Percentiles rank a stretch among this genome's conserved stretches.
phyloP scores from a whole-genome alignment of 2,888 invertebrate species.

The Sesia apiformis region DNA sequence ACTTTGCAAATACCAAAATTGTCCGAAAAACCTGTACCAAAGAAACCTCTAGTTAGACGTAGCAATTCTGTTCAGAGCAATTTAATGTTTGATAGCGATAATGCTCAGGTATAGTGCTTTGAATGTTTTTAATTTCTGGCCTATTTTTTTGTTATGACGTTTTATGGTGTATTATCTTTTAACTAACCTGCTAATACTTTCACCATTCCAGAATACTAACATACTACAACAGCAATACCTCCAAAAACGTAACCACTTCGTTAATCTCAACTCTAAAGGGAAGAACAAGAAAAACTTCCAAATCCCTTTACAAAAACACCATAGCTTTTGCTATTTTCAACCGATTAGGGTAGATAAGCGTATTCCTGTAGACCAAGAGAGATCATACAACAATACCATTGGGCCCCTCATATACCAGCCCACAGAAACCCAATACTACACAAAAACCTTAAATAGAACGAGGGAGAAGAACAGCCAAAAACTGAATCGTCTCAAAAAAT shows the following conservation, averaged over 20 bases:
- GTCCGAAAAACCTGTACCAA: conserved; percentile 64
- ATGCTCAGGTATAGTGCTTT: conserved; percentile 62
- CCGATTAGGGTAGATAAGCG: conserved; percentile 77
- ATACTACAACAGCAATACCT: conserved; percentile 73
- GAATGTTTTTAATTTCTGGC: conserved; percentile 27
- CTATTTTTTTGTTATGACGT: conserved; percentile 11
- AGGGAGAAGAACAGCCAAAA: conserved; percentile 63
- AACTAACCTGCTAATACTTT: conserved; percentile 51
- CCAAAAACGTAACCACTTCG: conserved; percentile 72
- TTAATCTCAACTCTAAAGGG: conserved; percentile 64
- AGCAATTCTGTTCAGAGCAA: conserved; percentile 62
- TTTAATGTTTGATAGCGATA: conserved; percentile 40
- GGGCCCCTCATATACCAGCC: conserved; percentile 66
- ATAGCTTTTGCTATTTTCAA: conserved; percentile 80
- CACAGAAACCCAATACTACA: conserved; percentile 54
- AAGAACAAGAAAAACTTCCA: conserved; percentile 77
- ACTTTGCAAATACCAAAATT: conserved; percentile 69
- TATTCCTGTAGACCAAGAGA: conserved; percentile 59
- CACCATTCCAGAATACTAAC: conserved; percentile 76
- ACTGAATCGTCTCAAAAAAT: conserved; percentile 63
- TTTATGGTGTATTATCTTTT: background rate
- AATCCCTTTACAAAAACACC: conserved; percentile 78
- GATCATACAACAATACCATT: conserved; percentile 60
- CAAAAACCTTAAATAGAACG: conserved; percentile 65
- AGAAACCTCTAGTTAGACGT: conserved; percentile 52